Evolutionary conservation across 2,888 invertebrate genomes (phyloP).

Genomic region (Tenthredo distinguenda): DNA sequence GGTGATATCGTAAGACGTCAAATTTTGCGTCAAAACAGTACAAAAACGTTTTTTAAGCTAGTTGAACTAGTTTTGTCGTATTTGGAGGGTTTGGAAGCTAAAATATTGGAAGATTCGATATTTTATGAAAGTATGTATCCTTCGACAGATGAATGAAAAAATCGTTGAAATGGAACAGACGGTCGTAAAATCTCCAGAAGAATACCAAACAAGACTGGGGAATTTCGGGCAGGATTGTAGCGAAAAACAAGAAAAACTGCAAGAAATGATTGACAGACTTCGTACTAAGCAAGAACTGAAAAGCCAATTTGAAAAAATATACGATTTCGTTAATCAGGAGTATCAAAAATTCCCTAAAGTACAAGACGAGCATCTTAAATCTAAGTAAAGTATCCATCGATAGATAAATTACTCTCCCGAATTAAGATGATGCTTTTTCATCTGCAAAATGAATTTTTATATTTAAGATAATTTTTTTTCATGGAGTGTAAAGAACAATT

Average conservation of each 20-base stretch:
- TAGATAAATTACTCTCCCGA: too few relatives aligned
- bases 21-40: background rate
- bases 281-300: conserved; percentile 63
- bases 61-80: background rate
- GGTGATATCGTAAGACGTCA: conserved; percentile 56
- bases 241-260: conserved; percentile 60
- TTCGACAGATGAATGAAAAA: conserved; percentile 58
- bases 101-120: background rate
- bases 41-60: background rate
- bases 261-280: conserved; percentile 60
- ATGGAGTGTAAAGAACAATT: background rate
- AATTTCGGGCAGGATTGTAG: conserved; percentile 60
- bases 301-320: conserved; percentile 58
- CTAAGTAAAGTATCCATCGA: conserved; percentile 58
- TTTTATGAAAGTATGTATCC: background rate
- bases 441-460: background rate
- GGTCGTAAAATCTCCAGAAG: conserved; percentile 65
- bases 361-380: conserved; percentile 54
- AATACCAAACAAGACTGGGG: conserved; percentile 57
- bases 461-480: background rate
- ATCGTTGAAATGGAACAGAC: conserved; percentile 62
- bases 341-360: conserved; percentile 59
- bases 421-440: background rate
- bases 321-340: conserved; percentile 59
- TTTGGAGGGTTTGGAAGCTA: background rate